Percentiles rank a stretch among this genome's conserved stretches.
phyloP scores from a whole-genome alignment of 2,888 invertebrate genomes.

The Tenthredo notha region DNA sequence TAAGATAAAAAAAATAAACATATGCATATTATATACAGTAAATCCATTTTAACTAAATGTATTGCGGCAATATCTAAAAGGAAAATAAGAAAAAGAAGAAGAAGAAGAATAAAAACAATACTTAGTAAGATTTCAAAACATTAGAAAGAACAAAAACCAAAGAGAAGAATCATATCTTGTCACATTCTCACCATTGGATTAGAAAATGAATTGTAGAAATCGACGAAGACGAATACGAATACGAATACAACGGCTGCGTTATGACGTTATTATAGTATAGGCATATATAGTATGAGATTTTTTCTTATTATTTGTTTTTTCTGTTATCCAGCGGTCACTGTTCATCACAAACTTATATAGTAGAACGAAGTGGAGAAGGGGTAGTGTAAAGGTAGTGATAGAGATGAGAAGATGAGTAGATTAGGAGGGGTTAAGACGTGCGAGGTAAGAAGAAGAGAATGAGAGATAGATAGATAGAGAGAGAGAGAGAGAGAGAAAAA shows the following conservation, averaged over 20 bases:
- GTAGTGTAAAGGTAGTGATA: neutral
- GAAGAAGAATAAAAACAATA: too few relatives aligned
- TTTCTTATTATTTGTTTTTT: neutral
- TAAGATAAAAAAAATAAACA: too few relatives aligned
- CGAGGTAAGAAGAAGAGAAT: slow-evolving; percentile 29
- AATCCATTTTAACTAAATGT: too few relatives aligned
- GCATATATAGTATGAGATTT: neutral
- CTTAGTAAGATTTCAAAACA: neutral
- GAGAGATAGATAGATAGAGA: slow-evolving; percentile 51
- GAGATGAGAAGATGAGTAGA: neutral
- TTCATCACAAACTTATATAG: neutral
- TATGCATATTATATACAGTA: too few relatives aligned
- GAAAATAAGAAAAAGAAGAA: too few relatives aligned
- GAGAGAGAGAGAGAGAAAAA: slow-evolving; percentile 16
- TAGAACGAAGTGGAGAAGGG: neutral
- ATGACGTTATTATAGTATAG: too few relatives aligned
- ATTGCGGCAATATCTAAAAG: too few relatives aligned
- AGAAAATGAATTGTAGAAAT: neutral
- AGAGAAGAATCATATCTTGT: neutral
- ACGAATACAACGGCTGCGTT: neutral
- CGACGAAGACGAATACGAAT: neutral
- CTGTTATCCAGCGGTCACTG: neutral
- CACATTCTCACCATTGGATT: neutral
- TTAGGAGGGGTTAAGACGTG: neutral
- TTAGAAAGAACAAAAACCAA: neutral